Evolutionary conservation across 2,797 vertebrate genomes (phyloP).

Genomic region (Taenioides sp.): DNA sequence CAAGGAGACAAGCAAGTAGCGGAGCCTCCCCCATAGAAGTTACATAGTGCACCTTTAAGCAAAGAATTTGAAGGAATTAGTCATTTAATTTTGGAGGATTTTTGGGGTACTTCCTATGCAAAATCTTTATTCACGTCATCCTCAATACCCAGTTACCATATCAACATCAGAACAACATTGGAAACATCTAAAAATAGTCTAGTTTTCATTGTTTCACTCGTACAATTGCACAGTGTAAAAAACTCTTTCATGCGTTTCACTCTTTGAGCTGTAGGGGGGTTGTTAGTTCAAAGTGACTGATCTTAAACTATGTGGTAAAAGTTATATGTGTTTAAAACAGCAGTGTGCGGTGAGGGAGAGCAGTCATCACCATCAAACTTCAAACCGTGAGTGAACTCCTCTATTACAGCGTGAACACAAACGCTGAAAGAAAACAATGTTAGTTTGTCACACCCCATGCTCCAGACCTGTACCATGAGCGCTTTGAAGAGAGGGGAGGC

Average conservation of each 20-base stretch:
- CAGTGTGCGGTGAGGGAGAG: constrained; percentile 28
- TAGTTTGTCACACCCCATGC: constrained; percentile 57
- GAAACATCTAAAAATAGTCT: not conserved
- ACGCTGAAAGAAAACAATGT: constrained; percentile 37
- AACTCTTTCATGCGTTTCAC: constrained; percentile 43
- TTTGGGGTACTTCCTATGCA: too few relatives aligned
- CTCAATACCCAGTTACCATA: not conserved
- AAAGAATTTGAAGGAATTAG: too few relatives aligned
- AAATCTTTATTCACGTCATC: not conserved
- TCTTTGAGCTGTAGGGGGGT: constrained; percentile 20
- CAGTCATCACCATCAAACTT: too few relatives aligned
- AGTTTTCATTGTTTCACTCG: not conserved
- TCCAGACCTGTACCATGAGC: constrained; percentile 66
- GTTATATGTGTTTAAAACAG: constrained; percentile 24
- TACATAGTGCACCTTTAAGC: too few relatives aligned
- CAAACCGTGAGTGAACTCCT: constrained; percentile 25
- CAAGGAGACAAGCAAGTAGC: too few relatives aligned
- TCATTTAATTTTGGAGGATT: too few relatives aligned
- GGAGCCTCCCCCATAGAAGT: too few relatives aligned
- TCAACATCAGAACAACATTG: not conserved
- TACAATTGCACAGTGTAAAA: not conserved
- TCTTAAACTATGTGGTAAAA: constrained; percentile 28
- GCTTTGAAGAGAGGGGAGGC: constrained; percentile 64
- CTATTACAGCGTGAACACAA: constrained; percentile 47
- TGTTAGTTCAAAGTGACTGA: constrained; percentile 57